A percentile compares a stretch with the other conserved stretches of the same genome.
Conservation (phyloP, 2,888 invertebrate species). For the Sarcophaga variegata region DNA sequence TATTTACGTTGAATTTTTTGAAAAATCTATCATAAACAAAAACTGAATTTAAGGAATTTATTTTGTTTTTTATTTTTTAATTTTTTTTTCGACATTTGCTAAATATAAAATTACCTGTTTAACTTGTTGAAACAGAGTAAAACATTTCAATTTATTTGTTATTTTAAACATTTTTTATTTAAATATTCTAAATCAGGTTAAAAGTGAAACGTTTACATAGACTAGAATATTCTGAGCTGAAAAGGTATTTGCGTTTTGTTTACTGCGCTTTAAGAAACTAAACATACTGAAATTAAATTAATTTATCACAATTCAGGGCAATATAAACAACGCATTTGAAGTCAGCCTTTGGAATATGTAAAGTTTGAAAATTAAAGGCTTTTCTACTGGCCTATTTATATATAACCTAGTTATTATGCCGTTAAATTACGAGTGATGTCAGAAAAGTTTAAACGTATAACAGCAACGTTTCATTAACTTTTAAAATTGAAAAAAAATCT, state of each 20-base stretch:
- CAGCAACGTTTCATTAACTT: too few species aligned
- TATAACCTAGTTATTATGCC: too few species aligned
- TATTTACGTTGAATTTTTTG: slow-evolving; percentile 12
- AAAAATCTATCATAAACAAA: slow-evolving; percentile 8
- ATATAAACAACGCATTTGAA: background rate
- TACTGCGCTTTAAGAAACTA: too few species aligned
- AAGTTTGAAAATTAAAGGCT: background rate
- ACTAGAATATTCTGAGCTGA: slow-evolving; percentile 20
- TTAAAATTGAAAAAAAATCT: too few species aligned
- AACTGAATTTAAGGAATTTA: slow-evolving; percentile 34
- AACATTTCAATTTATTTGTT: background rate
- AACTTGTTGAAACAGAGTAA: background rate
- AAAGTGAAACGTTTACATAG: slow-evolving; percentile 40
- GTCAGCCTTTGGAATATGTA: background rate
- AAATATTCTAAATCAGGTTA: slow-evolving; percentile 8
- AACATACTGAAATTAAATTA: background rate
- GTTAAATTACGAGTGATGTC: too few species aligned
- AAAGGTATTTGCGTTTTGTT: background rate
- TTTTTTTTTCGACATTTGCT: slow-evolving; percentile 2
- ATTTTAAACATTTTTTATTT: background rate
- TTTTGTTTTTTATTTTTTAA: background rate
- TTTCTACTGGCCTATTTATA: background rate
- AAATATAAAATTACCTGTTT: slow-evolving; percentile 34
- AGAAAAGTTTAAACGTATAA: too few species aligned
- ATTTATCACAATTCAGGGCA: background rate